phyloP scores from a whole-genome alignment of 2,113 vertebrate species.

The Phycodurus eques region DNA sequence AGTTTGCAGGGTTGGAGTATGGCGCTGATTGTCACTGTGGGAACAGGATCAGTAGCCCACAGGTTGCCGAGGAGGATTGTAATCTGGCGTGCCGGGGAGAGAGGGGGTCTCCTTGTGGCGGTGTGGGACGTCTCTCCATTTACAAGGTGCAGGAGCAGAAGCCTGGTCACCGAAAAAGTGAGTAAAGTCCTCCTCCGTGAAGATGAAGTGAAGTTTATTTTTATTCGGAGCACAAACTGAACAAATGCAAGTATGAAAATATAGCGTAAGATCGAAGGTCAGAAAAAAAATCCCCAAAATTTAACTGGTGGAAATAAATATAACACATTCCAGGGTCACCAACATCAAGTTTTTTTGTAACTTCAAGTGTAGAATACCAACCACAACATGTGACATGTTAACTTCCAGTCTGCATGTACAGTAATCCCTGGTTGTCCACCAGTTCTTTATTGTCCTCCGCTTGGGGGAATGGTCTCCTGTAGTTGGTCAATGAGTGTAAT shows the following conservation, averaged over 20 bases:
- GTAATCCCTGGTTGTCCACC: no score
- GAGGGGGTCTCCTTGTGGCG: slow-evolving; percentile 83
- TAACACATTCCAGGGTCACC: no score
- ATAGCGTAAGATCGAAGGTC: no score
- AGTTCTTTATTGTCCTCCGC: no score
- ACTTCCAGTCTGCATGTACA: no score
- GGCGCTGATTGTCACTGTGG: slow-evolving; percentile 94
- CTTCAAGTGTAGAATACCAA: no score
- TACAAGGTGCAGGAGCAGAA: slow-evolving; percentile 81
- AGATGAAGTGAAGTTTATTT: neutral
- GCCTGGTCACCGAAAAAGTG: slow-evolving; percentile 74
- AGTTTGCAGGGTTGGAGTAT: slow-evolving; percentile 85
- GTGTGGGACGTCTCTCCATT: slow-evolving; percentile 83
- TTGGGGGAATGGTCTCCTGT: no score
- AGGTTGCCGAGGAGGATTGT: slow-evolving; percentile 79
- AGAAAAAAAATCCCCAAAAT: no score
- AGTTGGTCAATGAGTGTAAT: no score
- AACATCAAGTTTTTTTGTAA: neutral
- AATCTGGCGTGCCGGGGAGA: slow-evolving; percentile 86
- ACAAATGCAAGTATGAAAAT: neutral
- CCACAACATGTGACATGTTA: no score
- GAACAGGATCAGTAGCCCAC: slow-evolving; percentile 73
- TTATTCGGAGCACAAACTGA: neutral
- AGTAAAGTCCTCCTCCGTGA: slow-evolving; percentile 58
- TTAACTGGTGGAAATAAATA: no score